Conservation (phyloP, 2,888 invertebrate genomes). For the Maniola hyperantus region DNA sequence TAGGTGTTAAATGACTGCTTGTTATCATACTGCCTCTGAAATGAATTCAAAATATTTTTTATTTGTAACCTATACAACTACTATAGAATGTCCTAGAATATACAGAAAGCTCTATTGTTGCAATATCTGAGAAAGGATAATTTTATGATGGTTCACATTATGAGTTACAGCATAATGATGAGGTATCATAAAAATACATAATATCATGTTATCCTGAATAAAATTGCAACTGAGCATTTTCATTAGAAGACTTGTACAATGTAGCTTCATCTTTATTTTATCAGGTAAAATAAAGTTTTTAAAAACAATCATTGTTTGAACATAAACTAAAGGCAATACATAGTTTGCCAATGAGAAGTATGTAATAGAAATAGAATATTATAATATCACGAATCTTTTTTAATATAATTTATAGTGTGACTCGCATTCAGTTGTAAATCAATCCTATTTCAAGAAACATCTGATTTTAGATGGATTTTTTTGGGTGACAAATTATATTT, state of each 20-base stretch:
- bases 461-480: too few species aligned
- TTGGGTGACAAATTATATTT: too few species aligned
- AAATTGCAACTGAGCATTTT: constrained; percentile 12
- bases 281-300: not conserved
- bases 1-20: constrained; percentile 46
- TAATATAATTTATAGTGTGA: too few species aligned
- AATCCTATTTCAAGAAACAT: too few species aligned
- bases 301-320: not conserved
- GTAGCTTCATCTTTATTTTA: constrained; percentile 2
- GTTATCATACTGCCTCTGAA: constrained; percentile 60
- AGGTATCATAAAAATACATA: constrained; percentile 14
- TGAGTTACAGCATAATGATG: constrained; percentile 3
- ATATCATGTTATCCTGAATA: constrained; percentile 5
- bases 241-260: not conserved
- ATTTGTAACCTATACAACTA: constrained; percentile 7
- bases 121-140: constrained; percentile 16
- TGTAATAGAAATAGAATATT: not conserved
- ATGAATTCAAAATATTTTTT: constrained; percentile 47
- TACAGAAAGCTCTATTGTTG: not conserved
- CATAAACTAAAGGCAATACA: not conserved
- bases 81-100: not conserved
- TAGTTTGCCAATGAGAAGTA: not conserved
- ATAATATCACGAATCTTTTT: not conserved
- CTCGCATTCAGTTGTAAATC: not conserved
- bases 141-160: constrained; percentile 16